phyloP scores from a whole-genome alignment of 1,140 invertebrate genomes.

The Bombus pascuorum region DNA sequence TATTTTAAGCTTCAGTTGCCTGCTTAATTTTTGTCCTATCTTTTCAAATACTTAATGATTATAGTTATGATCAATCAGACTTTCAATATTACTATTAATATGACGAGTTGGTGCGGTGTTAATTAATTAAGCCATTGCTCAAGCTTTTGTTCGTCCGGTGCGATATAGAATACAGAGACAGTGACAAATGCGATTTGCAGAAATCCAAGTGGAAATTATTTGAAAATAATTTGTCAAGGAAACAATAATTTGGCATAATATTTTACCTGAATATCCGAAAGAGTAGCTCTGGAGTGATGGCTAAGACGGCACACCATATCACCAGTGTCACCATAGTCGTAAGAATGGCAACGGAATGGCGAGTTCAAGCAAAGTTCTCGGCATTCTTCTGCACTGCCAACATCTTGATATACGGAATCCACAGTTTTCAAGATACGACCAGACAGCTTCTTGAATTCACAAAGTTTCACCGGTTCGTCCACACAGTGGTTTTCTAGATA shows the following conservation, averaged over 20 bases:
- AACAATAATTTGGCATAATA: background rate
- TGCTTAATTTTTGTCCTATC: no score
- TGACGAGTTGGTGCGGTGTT: no score
- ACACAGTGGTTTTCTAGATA: slow-evolving; percentile 96
- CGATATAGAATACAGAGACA: background rate
- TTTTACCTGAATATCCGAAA: slow-evolving; percentile 92
- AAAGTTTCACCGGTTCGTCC: slow-evolving; percentile 94
- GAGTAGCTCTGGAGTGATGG: slow-evolving; percentile 93
- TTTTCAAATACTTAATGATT: no score
- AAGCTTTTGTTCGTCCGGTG: background rate
- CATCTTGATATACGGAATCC: slow-evolving; percentile 95
- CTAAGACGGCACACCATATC: slow-evolving; percentile 95
- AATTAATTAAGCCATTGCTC: background rate
- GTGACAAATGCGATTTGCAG: no score
- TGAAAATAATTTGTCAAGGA: background rate
- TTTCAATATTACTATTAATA: no score
- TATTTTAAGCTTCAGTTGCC: no score
- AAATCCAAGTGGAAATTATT: background rate
- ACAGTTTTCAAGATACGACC: slow-evolving; percentile 96
- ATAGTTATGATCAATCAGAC: no score
- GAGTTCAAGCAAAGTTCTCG: slow-evolving; percentile 94
- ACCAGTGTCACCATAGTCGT: slow-evolving; percentile 95
- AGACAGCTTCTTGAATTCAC: slow-evolving; percentile 94
- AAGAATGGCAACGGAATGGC: slow-evolving; percentile 94
- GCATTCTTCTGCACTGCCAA: slow-evolving; percentile 92